Base-by-base conservation (phyloP, 2,888 invertebrate genomes). In the Zaprionus obscuricornis region DNA sequence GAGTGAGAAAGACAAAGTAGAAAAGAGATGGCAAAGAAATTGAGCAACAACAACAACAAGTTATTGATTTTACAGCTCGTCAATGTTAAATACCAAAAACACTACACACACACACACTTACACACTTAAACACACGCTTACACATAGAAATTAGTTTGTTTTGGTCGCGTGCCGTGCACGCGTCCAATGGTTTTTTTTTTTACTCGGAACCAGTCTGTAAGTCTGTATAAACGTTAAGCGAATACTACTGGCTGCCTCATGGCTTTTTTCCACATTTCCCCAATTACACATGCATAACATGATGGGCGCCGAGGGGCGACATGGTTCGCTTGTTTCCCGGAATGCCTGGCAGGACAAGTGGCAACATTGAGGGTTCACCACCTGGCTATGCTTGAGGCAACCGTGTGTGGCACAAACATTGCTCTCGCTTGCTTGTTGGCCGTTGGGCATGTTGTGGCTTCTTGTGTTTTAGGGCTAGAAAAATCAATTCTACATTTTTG, bases 81-180 rank as follows among this genome's bases (percentile, higher is more conserved):
- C 31, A 17, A 27, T 47, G 36, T 18, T 54, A 3, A 27, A 55
- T 42, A 11, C n/a, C 11, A 17, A 8, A 33, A 36, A 42, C n/a
- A n/a, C n/a, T n/a, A n/a, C n/a, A n/a, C n/a, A n/a, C n/a, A n/a
- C n/a, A n/a, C n/a, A n/a, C n/a, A n/a, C n/a, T n/a, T n/a, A n/a
- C n/a, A n/a, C n/a, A n/a, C n/a, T n/a, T n/a, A n/a, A n/a, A n/a
- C n/a, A n/a, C n/a, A n/a, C n/a, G n/a, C n/a, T 58, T 43, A 49
- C 55, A 50, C 27, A 52, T 18, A 34, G 31, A 55, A 54, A 72
- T 69, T 62, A 57, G 56, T 64, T 74, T 54, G 60, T 68, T 71
- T 73, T 74, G 43, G 50, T 56, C 56, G 74, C 74, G 74, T 62
- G 73, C 34, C 58, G 33, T 26, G 36, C 65, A 75, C 58, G 66